Evolutionary conservation across 2,113 vertebrate species (phyloP), one percentile per base, ranked within the genome.

Genomic region (Phaethornis superciliosus): DNA sequence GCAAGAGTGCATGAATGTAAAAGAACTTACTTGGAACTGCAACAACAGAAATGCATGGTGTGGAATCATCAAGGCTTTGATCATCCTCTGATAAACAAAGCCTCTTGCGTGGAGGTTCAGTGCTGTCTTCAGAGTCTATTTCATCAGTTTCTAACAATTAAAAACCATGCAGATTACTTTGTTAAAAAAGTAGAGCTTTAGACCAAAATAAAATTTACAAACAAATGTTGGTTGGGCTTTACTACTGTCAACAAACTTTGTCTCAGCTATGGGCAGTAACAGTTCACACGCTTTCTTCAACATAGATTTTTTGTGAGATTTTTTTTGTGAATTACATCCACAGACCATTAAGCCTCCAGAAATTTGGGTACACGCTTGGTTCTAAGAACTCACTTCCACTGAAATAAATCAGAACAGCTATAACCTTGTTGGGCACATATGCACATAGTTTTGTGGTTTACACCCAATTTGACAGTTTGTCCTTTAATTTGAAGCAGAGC

Each of bases 31-130:
- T 98, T 35, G 99, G 99, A 95, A 99, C 97, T 24, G 98, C 98
- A 97, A 99, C 98, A 62, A 99, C 98, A n/a, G 99, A 99, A 97
- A 99, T 99, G 93, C 98, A 98, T 0, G 98, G 97, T 46, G 98
- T 85, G 83, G 98, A 91, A 81, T 98, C 98, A 44, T 97, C 97
- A 85, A 98, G 97, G 62, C 98, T 98, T 69, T 98, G 98, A 59
- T 99, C 98, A 98, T 98, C 98, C 32, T 99, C 98, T 71, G 98
- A 99, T 87, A 99, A 97, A 81, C 98, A 98, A 64, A 99, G 97
- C n/a, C 98, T 99, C 96, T 99, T 99, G 95, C 98, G 98, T 10
- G 98, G 96, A 32, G 99, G 98, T 97, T 98, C 98, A 8, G 92
- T 96, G 81, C 98, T 98, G 63, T 98, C 99, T 89, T 99, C 99